Evolutionary conservation across 2,797 vertebrate species (phyloP).

Genomic region (Harpagifer antarcticus): DNA sequence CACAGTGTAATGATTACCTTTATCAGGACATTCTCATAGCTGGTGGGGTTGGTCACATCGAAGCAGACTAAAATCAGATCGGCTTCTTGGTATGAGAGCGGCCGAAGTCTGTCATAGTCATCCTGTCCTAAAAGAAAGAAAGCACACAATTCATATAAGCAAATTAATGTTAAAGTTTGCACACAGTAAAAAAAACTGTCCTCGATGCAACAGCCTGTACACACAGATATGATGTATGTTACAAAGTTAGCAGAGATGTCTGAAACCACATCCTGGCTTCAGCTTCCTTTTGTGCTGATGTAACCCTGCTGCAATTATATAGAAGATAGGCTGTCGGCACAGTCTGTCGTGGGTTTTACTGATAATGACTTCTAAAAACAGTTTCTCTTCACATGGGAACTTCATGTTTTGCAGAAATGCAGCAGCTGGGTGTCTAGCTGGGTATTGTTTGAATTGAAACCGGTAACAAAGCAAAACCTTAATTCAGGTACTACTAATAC

Average conservation of each 20-base stretch:
- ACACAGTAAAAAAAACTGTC: background rate
- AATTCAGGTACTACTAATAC: too few relatives aligned
- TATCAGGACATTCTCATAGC: slow-evolving; percentile 93
- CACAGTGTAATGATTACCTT: slow-evolving; percentile 85
- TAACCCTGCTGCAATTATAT: slow-evolving; percentile 26
- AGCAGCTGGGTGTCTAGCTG: background rate
- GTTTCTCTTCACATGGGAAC: background rate
- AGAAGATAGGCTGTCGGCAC: slow-evolving; percentile 63
- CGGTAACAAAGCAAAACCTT: background rate
- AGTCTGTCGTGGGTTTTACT: slow-evolving; percentile 7
- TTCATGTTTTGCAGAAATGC: background rate
- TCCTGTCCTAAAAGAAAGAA: slow-evolving; percentile 90
- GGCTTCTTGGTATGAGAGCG: slow-evolving; percentile 95
- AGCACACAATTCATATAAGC: background rate
- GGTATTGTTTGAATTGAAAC: background rate
- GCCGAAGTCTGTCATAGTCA: slow-evolving; percentile 95
- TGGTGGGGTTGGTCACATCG: slow-evolving; percentile 96
- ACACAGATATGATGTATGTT: slow-evolving; percentile 21
- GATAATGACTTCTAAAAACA: background rate
- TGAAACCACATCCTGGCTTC: slow-evolving; percentile 85
- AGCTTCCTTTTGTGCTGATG: slow-evolving; percentile 73
- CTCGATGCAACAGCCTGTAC: slow-evolving; percentile 10
- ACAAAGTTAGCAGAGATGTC: slow-evolving; percentile 14
- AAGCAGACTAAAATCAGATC: slow-evolving; percentile 94
- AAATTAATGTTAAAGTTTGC: too few relatives aligned